Percentiles rank a stretch among this genome's conserved stretches.
These are phyloP conservation scores for Colinus virginianus DNA, from an alignment of 2,113 vertebrate species.

Conservation along the genomic window DNA sequence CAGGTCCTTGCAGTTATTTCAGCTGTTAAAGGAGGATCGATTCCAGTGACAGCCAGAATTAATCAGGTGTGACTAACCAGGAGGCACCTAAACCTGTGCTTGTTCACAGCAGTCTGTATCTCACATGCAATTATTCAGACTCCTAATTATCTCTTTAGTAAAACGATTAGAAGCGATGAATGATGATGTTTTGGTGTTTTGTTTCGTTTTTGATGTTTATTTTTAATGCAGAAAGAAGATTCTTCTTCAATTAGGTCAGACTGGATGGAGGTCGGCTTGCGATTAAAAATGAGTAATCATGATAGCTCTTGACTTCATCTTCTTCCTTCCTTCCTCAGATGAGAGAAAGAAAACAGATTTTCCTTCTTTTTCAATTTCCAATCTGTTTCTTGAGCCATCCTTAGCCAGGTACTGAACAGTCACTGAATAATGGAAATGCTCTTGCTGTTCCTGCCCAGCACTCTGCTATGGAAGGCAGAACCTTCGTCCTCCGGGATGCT, in stretches of 20 bases:
- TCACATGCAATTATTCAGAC: not conserved
- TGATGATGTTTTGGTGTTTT: not conserved
- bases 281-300: not conserved
- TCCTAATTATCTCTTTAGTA: not conserved
- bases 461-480: not conserved
- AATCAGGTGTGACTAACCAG: not conserved
- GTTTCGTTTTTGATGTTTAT: too few relatives aligned
- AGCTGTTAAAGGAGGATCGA: not conserved
- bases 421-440: not conserved
- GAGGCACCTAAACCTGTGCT: not conserved
- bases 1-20: not conserved
- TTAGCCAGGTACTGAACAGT: not conserved
- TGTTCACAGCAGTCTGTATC: not conserved
- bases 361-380: not conserved
- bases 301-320: not conserved
- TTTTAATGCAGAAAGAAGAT: not conserved
- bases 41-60: not conserved
- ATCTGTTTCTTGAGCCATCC: not conserved
- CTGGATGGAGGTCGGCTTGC: not conserved
- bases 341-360: not conserved
- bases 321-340: not conserved
- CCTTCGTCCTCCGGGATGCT: not conserved
- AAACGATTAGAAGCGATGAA: not conserved
- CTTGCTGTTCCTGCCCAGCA: not conserved
- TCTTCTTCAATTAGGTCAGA: not conserved